A percentile compares a stretch with the other conserved stretches of the same genome.
These are phyloP conservation scores for Cranoglanis bouderius DNA, from an alignment of 2,113 vertebrate species.

Conservation along the genomic window DNA sequence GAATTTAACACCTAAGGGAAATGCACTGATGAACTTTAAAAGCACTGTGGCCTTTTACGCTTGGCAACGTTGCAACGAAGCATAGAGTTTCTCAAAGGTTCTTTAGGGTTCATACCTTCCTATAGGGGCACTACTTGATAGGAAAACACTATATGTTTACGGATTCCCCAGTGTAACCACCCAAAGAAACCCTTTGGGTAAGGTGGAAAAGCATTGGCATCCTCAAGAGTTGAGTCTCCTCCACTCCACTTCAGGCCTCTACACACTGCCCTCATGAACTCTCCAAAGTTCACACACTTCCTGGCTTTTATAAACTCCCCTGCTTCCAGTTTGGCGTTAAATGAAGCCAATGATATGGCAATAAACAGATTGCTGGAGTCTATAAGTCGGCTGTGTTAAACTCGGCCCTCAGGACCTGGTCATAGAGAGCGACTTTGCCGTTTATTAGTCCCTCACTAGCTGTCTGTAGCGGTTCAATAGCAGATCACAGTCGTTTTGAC, in stretches of 20 bases:
- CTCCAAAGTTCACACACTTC: conserved; percentile 17
- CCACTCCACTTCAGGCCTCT: not conserved
- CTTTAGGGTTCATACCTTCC: not conserved
- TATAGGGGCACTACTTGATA: not conserved
- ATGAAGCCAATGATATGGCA: conserved; percentile 43
- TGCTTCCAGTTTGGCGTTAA: conserved; percentile 38
- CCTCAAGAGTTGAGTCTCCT: not conserved
- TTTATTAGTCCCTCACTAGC: conserved; percentile 6
- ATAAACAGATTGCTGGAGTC: conserved; percentile 37
- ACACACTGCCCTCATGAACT: conserved; percentile 18
- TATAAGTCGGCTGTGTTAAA: conserved; percentile 13
- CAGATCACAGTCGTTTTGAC: conserved; percentile 5
- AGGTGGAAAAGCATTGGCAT: not conserved
- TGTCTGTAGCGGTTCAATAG: conserved; percentile 7
- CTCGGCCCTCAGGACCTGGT: conserved; percentile 24
- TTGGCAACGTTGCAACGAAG: conserved; percentile 17
- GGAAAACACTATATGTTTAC: not conserved
- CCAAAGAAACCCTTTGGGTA: not conserved
- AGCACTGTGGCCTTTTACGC: conserved; percentile 32
- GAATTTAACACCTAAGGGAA: conserved; percentile 47
- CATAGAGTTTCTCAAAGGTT: not conserved
- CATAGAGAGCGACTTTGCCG: not conserved
- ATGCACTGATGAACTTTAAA: conserved; percentile 36
- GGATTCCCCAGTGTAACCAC: not conserved
- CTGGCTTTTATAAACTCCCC: conserved; percentile 19